Evolutionary conservation across 2,113 vertebrate species (phyloP).

Genomic region (Motacilla tschutschensis): DNA sequence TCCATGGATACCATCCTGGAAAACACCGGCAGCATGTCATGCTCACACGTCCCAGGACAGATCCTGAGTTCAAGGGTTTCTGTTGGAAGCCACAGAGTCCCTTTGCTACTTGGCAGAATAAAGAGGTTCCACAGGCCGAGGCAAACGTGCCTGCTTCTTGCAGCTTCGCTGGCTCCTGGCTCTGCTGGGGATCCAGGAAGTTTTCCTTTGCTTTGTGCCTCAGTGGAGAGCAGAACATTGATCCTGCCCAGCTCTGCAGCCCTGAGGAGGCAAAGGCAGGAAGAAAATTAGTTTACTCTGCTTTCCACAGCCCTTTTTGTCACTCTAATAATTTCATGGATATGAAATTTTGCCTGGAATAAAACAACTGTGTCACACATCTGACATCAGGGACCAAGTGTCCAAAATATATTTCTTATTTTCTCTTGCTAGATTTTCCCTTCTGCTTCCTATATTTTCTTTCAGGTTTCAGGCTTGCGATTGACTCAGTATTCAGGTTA

Average conservation of each 20-base stretch:
- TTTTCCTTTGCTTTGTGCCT: neutral
- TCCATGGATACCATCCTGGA: rapidly evolving
- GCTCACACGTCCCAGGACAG: neutral
- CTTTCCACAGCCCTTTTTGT: neutral
- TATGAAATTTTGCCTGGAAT: neutral
- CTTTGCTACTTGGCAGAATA: rapidly evolving
- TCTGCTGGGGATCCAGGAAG: neutral
- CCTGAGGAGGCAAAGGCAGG: rapidly evolving
- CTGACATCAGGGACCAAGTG: neutral
- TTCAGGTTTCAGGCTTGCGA: slow-evolving; percentile 21
- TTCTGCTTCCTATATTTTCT: neutral
- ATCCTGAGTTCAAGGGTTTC: neutral
- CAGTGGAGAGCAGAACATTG: neutral
- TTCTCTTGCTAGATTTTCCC: slow-evolving; percentile 5
- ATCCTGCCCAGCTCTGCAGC: neutral
- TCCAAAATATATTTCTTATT: neutral
- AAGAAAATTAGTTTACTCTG: neutral
- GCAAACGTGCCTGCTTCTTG: neutral
- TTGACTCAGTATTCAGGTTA: slow-evolving; percentile 39
- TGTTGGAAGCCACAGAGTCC: neutral
- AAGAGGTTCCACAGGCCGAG: neutral
- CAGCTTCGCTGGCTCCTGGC: neutral
- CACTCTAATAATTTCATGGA: neutral
- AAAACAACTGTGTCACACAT: neutral
- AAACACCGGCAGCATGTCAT: rapidly evolving